Evolutionary conservation across 2,797 vertebrate species (phyloP), one percentile per base, ranked within the genome.

Genomic region (Myiothlypis coronata): DNA sequence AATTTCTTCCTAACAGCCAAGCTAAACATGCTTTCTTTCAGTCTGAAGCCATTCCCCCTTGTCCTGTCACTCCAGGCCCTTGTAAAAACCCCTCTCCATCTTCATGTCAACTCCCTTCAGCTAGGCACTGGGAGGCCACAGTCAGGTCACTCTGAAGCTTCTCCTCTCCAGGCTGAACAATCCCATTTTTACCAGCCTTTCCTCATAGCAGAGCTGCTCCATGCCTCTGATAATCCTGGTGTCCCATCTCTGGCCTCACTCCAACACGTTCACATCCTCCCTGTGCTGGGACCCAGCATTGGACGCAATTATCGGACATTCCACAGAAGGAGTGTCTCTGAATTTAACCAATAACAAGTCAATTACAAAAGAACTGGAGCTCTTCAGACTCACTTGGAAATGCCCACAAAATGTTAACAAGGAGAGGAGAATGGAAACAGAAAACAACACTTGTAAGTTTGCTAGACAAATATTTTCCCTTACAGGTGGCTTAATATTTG

Each of bases 221-320:
- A 23, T 32, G 22, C 21, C 79, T 83, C 39, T 71, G 50, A 52
- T 27, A 12, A 20, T 39, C n/a, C 41, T 23, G 44, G 14, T 64
- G 18, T 30, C 8, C 14, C 12, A 20, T 1, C 24, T 50, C 44
- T 14, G 43, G 24, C 11, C 27, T 56, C 3, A 0, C 17, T 37
- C 39, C 28, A 16, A 2, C 32, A 43, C 2, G 0, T 35, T 39
- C 15, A 27, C 8, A 8, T 34, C 14, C 39, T 34, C 35, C 39
- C 24, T 44, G 6, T 37, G 35, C 15, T 21, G 46, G 12, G 23
- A 22, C 5, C 23, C 28, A 39, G 17, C 0, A 0, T 24, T 46
- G 53, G 24, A 16, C 11, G 2, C 28, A 47, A 15, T 9, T 6
- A 11, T 35, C 63, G 35, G 34, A 14, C 2, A 14, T 14, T 63